Base-by-base conservation (phyloP, 2,797 vertebrate species). In the Thalassophryne amazonica region DNA sequence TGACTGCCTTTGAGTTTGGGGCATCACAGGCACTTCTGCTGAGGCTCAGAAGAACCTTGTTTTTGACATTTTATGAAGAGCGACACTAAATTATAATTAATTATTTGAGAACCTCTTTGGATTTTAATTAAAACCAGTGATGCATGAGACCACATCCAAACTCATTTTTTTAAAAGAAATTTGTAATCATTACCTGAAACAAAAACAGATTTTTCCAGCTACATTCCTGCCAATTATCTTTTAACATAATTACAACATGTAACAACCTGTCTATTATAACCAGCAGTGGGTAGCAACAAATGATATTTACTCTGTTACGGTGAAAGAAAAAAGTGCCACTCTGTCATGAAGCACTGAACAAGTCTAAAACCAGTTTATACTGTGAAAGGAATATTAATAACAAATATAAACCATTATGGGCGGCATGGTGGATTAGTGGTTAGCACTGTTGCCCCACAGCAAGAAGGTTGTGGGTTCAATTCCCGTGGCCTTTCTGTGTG, bases 91-190 rank as follows among this genome's bases (percentile, higher is more conserved):
- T 79, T 45, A 64, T 69, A 72, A 81, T 71, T 46, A 62, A 80
- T 80, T 41, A 60, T 59, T 45, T 38, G 32, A 43, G 49, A 46
- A 67, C 38, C 54, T 71, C 40, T 76, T 69, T 64, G 59, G 53
- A 42, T 78, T 80, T 73, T 76, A 82, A 83, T 84, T 66, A 69
- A 75, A 80, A 13, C 36, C 37, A 62, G 31, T 73, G 74, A 63
- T 60, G 73, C 75, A 70, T 53, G 46, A 43, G 21, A 36, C 21
- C 15, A 48, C 35, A 51, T 53, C 41, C 19, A 63, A 78, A 68
- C 45, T 50, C 34, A 58, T 71, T 78, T 76, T 77, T 35, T 18
- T 25, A 11, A 51, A 47, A 56, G 20, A 73, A 64, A 77, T 74
- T 19, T 70, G 38, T 67, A 64, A 65, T 72, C 35, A 72, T 76